Evolutionary conservation across 2,888 invertebrate genomes (phyloP).

Genomic region (Drosophila meridiana): DNA sequence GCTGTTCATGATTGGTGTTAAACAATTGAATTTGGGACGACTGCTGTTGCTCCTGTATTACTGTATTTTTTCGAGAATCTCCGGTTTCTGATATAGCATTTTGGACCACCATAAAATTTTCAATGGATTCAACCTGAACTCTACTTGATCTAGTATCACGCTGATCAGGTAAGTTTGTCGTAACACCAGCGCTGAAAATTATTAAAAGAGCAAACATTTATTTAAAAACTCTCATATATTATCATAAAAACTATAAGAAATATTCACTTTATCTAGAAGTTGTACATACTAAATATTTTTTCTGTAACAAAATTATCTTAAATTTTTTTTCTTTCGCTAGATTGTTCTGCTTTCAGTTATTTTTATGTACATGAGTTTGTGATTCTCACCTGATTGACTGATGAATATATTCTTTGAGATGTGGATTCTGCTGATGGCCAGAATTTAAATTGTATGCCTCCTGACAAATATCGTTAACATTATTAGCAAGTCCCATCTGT

Average conservation of each 20-base stretch:
- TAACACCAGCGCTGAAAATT: slow-evolving; percentile 22
- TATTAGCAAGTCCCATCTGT: slow-evolving; percentile 49
- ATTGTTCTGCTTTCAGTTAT: too few relatives aligned
- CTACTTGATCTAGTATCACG: slow-evolving; percentile 15
- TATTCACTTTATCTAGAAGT: too few relatives aligned
- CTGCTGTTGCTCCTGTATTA: slow-evolving; percentile 48
- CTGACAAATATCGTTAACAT: slow-evolving; percentile 54
- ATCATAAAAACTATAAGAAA: neutral
- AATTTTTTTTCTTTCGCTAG: too few relatives aligned
- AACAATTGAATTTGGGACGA: slow-evolving; percentile 34
- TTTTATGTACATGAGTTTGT: neutral
- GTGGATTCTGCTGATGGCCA: slow-evolving; percentile 27
- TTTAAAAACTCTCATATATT: neutral
- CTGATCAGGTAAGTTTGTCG: slow-evolving; percentile 6
- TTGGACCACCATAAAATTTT: slow-evolving; percentile 24
- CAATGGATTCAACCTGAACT: slow-evolving; percentile 10
- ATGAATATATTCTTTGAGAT: slow-evolving; percentile 19
- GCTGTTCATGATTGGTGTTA: slow-evolving; percentile 47
- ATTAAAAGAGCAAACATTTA: neutral
- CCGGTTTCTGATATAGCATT: slow-evolving; percentile 5
- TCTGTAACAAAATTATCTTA: too few relatives aligned
- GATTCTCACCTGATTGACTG: slow-evolving; percentile 43
- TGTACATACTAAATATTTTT: too few relatives aligned
- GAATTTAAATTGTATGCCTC: slow-evolving; percentile 39
- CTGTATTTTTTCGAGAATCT: slow-evolving; percentile 46